phyloP scores from a whole-genome alignment of 2,113 vertebrate genomes.

The Pedionomus torquatus region DNA sequence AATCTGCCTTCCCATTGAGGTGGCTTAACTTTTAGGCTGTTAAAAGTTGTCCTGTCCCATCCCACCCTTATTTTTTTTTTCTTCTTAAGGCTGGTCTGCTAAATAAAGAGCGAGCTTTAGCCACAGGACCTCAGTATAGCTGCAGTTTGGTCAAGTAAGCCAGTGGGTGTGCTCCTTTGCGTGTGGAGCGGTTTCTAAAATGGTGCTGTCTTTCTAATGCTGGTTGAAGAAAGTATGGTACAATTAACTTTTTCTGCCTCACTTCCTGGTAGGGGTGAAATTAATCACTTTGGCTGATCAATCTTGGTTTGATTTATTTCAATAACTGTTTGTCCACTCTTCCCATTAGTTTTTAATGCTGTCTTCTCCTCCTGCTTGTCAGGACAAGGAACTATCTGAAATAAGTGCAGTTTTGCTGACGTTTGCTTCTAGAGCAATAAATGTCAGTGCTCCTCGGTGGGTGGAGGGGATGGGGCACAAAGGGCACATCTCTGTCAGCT shows the following conservation, averaged over 20 bases:
- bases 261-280: neutral
- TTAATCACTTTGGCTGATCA: neutral
- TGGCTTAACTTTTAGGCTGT: neutral
- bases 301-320: neutral
- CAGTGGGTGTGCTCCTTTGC: neutral
- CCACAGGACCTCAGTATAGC: neutral
- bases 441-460: neutral
- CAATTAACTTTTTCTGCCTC: neutral
- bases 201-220: neutral
- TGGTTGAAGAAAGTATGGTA: neutral
- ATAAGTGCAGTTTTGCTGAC: neutral
- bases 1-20: neutral
- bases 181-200: neutral
- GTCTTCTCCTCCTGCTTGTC: neutral
- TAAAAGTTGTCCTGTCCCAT: neutral
- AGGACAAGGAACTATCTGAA: neutral
- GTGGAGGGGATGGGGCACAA: neutral
- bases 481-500: neutral
- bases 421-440: neutral
- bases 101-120: neutral
- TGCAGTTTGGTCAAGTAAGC: neutral
- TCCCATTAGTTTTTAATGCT: neutral
- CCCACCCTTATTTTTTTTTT: neutral
- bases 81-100: neutral
- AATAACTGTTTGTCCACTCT: neutral